Base-by-base conservation (phyloP, 1,140 invertebrate species). In the Trypoxylus dichotomus region DNA sequence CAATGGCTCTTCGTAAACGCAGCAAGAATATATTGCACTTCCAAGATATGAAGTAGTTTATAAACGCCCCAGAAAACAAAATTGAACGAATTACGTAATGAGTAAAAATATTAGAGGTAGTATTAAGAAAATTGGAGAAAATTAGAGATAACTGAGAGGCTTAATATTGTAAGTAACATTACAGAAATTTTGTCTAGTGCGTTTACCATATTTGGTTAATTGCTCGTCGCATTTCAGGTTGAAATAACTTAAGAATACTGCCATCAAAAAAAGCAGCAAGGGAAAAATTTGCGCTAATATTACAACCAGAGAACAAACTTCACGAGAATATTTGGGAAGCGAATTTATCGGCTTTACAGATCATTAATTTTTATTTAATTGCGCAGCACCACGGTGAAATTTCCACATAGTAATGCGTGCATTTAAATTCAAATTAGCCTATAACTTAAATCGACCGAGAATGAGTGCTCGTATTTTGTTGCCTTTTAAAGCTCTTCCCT, bases 391-490 rank as follows among this genome's bases (percentile, higher is more conserved):
- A 24, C 60, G 8, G 13, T 19, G 8, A 63, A 63, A 19, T 19
- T 63, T 24, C n/a, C 21, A 63, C 60, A 63, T 21, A 63, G 3
- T 21, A 63, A 24, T 24, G 10, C 21, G 21, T 63, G 7, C n/a
- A 63, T 63, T 63, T 63, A 24, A 63, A 63, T 63, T 58, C 47
- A 58, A 58, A 58, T 58, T 58, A 58, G 47, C 13, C 21, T 13
- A 19, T n/a, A 58, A 37, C 32, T 37, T 37, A 37, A 37, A 37
- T 37, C 32, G 47, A 58, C 47, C 47, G 21, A n/a, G 13, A 27
- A 21, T 63, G 19, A 63, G 10, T 10, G 10, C 24, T 63, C 19
- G 32, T 41, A 15, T 32, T 15, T 24, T 41, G 8, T 37, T 43
- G 68, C 25, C 5, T 19, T 24, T 37, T 24, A 15, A 27, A 37